Percentiles rank a stretch among this genome's conserved stretches.
Conservation (phyloP, 2,113 vertebrate species). For the Grantiella picta region DNA sequence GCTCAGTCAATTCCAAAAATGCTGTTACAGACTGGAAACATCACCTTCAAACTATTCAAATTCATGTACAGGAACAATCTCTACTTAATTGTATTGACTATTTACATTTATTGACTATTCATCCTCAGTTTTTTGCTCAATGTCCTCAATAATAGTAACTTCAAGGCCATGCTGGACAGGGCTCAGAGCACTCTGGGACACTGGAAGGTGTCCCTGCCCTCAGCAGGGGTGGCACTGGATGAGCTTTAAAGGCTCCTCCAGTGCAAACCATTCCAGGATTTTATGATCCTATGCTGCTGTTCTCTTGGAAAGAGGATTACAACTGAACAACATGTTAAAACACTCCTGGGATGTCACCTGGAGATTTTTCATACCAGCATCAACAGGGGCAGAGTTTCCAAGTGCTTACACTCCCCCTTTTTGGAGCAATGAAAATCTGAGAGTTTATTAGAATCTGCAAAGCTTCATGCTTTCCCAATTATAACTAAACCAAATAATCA, state of each 20-base stretch:
- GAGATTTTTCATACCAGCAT: background rate
- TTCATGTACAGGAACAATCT: background rate
- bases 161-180: background rate
- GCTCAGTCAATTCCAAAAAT: background rate
- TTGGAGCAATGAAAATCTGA: background rate
- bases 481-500: background rate
- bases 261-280: background rate
- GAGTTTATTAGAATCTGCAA: background rate
- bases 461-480: accelerated
- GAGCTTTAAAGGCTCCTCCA: background rate
- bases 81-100: background rate
- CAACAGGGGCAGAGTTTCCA: accelerated
- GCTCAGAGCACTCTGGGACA: background rate
- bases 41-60: background rate
- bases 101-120: background rate
- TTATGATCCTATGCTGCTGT: background rate
- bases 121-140: background rate
- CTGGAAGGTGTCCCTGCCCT: background rate
- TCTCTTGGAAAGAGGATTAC: background rate
- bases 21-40: background rate
- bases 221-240: background rate
- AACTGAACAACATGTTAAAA: background rate
- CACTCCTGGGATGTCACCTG: background rate
- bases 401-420: background rate
- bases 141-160: background rate